Evolutionary conservation across 1,140 invertebrate species (phyloP), one percentile per base, ranked within the genome.

Genomic region (Andricus grossulariae): DNA sequence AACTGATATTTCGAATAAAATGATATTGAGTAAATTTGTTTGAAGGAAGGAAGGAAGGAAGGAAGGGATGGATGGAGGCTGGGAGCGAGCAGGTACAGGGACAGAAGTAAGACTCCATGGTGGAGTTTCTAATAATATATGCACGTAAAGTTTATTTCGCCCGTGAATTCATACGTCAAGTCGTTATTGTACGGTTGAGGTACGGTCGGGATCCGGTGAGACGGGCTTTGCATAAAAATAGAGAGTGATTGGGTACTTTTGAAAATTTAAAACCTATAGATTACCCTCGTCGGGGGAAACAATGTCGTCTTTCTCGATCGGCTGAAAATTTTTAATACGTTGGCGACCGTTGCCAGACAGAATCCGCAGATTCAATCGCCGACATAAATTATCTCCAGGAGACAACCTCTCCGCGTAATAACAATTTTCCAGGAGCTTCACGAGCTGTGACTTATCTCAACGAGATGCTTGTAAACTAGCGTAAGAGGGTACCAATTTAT

Each of bases 201-300:
- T 80, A 82, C 83, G 83, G 77, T 81, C 76, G 80, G 81, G 75
- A 82, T 73, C 76, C 81, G 55, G 79, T 50, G 80, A 83, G 77
- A 82, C n/a, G 83, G 83, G 77, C 80, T 89, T 89, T 88, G 88
- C 88, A 89, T 89, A 85, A 89, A 89, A 89, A 89, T 89, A 88
- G 82, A 52, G 81, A 84, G 87, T 88, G 88, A 89, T 89, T 86
- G 88, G 86, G 80, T 86, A 89, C 88, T 87, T 88, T 89, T 88
- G 88, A 89, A 89, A 89, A 88, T 89, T 87, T 88, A 88, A 86
- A 74, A 80, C 81, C 87, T 87, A 88, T 88, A 88, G 87, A 89
- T 88, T 88, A 85, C 84, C 74, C 79, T 75, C 52, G 55, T 81
- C 78, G 79, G 75, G 70, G 86, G 87, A 88, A 88, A 89, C 87